phyloP scores from a whole-genome alignment of 2,888 invertebrate species.

The Aphidius colemani region DNA sequence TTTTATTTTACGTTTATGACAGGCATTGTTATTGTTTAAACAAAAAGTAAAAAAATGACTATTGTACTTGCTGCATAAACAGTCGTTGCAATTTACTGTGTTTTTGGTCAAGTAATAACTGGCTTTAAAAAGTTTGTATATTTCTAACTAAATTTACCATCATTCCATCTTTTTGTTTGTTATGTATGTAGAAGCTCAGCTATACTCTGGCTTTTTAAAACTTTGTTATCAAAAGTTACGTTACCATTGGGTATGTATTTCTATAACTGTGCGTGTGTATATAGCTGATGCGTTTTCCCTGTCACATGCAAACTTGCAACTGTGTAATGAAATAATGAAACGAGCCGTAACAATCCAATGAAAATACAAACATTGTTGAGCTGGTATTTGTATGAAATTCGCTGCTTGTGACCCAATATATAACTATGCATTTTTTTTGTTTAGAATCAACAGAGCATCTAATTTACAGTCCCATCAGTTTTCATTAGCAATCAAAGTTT shows the following conservation, averaged over 20 bases:
- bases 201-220: slow-evolving; percentile 33
- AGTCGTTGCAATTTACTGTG: too few relatives aligned
- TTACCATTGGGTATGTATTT: not conserved
- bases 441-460: slow-evolving; percentile 26
- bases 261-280: too few relatives aligned
- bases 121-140: not conserved
- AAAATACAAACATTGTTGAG: not conserved
- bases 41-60: too few relatives aligned
- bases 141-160: not conserved
- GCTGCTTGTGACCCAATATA: not conserved
- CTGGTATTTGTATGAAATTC: not conserved
- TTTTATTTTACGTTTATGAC: too few relatives aligned
- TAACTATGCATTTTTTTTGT: not conserved
- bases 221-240: slow-evolving; percentile 39
- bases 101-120: not conserved
- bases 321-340: too few relatives aligned
- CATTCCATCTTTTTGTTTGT: slow-evolving; percentile 20
- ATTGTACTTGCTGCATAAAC: too few relatives aligned
- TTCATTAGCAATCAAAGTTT: slow-evolving; percentile 20
- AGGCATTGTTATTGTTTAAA: too few relatives aligned
- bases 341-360: too few relatives aligned
- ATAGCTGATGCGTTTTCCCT: too few relatives aligned
- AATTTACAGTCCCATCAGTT: slow-evolving; percentile 26
- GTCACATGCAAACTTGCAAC: too few relatives aligned
- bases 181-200: slow-evolving; percentile 27